phyloP scores from a whole-genome alignment of 2,113 vertebrate species.

The Lophura nycthemera region DNA sequence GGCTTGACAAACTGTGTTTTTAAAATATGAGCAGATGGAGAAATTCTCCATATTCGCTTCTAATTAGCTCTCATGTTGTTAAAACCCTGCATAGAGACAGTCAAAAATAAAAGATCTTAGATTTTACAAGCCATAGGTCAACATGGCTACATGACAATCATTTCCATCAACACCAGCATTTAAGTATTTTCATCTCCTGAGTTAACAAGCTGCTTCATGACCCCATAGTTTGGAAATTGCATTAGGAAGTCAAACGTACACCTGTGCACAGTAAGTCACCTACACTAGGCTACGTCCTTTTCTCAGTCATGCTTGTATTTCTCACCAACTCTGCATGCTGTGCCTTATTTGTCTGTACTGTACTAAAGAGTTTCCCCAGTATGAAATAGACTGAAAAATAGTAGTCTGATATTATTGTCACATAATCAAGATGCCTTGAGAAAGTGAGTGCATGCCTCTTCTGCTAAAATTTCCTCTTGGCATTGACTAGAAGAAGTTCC shows the following conservation, averaged over 20 bases:
- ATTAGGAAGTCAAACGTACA: not conserved
- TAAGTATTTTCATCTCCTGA: not conserved
- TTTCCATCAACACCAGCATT: not conserved
- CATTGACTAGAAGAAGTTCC: not conserved
- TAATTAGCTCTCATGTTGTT: conserved; percentile 1
- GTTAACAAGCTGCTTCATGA: not conserved
- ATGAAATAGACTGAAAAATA: not conserved
- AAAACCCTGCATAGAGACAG: not conserved
- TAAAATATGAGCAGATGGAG: conserved; percentile 16
- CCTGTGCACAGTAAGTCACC: not conserved
- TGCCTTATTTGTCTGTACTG: not conserved
- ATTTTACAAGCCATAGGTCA: not conserved
- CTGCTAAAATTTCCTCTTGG: not conserved
- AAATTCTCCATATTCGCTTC: conserved; percentile 10
- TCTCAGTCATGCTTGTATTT: not conserved
- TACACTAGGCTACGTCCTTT: not conserved
- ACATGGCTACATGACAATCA: not conserved
- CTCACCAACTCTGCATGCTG: not conserved
- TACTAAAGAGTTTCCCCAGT: not conserved
- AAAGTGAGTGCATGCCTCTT: not conserved
- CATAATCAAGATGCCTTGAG: not conserved
- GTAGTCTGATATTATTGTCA: not conserved
- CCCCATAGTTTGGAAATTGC: not conserved
- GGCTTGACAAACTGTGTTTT: not conserved
- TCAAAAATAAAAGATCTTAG: conserved; percentile 5